Evolutionary conservation across 2,888 invertebrate genomes (phyloP).

Genomic region (Ptilodon capucinus): DNA sequence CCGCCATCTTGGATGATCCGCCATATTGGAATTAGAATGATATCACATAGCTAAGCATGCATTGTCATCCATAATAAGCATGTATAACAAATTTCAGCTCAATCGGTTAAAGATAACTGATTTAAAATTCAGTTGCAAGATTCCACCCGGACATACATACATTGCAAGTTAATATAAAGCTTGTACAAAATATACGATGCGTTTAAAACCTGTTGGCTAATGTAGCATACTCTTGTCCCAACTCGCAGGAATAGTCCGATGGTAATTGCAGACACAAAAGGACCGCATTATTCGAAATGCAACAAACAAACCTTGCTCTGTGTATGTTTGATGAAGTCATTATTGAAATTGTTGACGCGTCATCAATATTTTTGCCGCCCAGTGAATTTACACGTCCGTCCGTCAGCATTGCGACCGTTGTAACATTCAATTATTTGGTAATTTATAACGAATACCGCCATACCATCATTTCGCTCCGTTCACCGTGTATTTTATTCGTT

Average conservation of each 20-base stretch:
- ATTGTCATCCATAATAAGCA: too few species aligned
- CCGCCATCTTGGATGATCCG: too few species aligned
- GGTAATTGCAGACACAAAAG: slow-evolving; percentile 29
- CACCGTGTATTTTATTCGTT: background rate
- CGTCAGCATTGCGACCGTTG: slow-evolving; percentile 2
- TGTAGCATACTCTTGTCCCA: slow-evolving; percentile 3
- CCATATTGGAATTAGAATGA: too few species aligned
- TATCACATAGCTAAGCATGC: too few species aligned
- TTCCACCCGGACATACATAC: too few species aligned
- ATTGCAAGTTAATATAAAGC: too few species aligned
- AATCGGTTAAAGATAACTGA: too few species aligned
- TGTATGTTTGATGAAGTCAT: slow-evolving; percentile 26
- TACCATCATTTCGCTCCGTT: background rate
- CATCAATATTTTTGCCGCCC: background rate
- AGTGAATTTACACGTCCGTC: background rate
- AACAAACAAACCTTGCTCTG: slow-evolving; percentile 16
- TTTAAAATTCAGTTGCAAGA: too few species aligned
- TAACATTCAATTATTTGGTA: slow-evolving; percentile 3
- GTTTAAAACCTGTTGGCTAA: too few species aligned
- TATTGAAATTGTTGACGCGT: slow-evolving; percentile 14
- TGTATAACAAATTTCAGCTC: too few species aligned
- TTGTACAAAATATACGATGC: too few species aligned
- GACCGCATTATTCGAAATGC: slow-evolving; percentile 33
- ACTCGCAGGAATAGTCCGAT: slow-evolving; percentile 10
- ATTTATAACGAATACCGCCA: background rate